These are phyloP conservation scores for Lapara coniferarum DNA, from an alignment of 2,888 invertebrate genomes.

Conservation along the genomic window DNA sequence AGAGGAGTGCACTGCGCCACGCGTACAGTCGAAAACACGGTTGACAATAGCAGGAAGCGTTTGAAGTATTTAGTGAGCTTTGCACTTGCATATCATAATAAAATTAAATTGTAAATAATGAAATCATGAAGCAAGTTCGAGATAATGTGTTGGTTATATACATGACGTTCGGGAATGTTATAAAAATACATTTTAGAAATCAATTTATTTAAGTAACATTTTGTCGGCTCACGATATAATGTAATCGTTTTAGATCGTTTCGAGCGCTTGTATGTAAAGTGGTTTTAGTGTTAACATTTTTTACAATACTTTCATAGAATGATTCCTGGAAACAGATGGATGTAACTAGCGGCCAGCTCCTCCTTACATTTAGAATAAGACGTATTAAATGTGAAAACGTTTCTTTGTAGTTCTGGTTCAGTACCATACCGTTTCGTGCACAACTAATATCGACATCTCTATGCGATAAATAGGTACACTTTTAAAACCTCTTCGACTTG, in stretches of 20 bases:
- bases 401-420: constrained; percentile 18
- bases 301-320: constrained; percentile 14
- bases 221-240: not conserved
- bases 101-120: constrained; percentile 67
- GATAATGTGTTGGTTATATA: constrained; percentile 20
- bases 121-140: constrained; percentile 18
- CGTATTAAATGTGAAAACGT: constrained; percentile 5
- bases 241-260: not conserved
- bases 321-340: constrained; percentile 10
- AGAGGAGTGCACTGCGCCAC: constrained; percentile 56
- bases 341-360: constrained; percentile 21
- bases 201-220: constrained; percentile 5
- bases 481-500: not conserved
- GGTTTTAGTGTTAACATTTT: constrained; percentile 9
- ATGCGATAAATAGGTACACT: not conserved
- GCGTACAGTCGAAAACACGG: constrained; percentile 56
- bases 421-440: not conserved
- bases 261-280: constrained; percentile 10
- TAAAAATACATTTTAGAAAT: constrained; percentile 6
- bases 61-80: constrained; percentile 80
- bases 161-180: constrained; percentile 10
- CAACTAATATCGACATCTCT: not conserved
- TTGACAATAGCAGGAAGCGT: constrained; percentile 58
- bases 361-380: constrained; percentile 18
- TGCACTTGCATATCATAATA: constrained; percentile 83